Conservation (phyloP, 1,140 invertebrate genomes). For the Camponotus floridanus region DNA sequence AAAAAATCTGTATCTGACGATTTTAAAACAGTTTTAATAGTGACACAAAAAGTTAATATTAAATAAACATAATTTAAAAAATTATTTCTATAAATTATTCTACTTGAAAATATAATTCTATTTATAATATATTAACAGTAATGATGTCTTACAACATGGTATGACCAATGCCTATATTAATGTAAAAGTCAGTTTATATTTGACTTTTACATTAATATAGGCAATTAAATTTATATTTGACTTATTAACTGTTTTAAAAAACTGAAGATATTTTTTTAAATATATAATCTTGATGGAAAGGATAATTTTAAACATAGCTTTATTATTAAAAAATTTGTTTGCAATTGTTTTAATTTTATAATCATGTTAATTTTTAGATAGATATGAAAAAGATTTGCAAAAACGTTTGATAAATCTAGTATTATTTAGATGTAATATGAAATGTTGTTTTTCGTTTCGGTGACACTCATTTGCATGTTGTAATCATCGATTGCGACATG, state of each 20-base stretch:
- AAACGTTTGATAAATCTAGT: not conserved
- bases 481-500: slow-evolving; percentile 9
- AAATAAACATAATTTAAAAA: too few species aligned
- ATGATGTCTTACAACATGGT: too few species aligned
- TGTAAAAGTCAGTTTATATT: too few species aligned
- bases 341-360: not conserved
- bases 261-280: not conserved
- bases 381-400: not conserved
- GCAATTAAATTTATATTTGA: too few species aligned
- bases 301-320: not conserved
- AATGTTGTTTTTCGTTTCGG: not conserved
- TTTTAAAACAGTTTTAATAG: too few species aligned
- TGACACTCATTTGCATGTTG: not conserved
- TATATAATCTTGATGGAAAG: not conserved
- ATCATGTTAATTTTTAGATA: not conserved
- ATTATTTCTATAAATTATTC: too few species aligned
- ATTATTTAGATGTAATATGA: slow-evolving; percentile 20
- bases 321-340: not conserved
- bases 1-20: not conserved
- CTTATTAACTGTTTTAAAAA: not conserved
- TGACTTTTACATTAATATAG: too few species aligned
- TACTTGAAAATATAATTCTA: too few species aligned
- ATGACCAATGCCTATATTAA: too few species aligned
- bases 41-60: too few species aligned
- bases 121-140: too few species aligned